Base-by-base conservation (phyloP, 1,140 invertebrate genomes). In the Drosophila sp. region DNA sequence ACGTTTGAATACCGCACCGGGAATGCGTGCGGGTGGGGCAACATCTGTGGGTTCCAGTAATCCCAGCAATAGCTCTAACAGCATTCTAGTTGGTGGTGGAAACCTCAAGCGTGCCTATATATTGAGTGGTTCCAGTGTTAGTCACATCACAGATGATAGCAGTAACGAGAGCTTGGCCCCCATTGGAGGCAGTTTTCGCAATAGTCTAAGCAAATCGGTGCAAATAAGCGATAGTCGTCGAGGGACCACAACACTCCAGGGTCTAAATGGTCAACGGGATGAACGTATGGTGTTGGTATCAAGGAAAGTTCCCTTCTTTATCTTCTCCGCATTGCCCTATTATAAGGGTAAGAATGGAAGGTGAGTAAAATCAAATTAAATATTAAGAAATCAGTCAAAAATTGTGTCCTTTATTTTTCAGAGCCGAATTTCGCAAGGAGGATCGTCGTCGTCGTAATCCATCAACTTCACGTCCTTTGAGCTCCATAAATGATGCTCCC, bases 261-360 rank as follows among this genome's bases (percentile, higher is more conserved):
- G 66, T 4, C 7, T 73, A 23, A 50, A 8, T 50, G 82, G 79
- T 4, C 55, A 84, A 32, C 61, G 84, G 69, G 95, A 97, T 92
- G 96, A 97, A 91, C 94, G 96, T 78, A 93, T 97, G 65, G 94
- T 96, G 60, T 93, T 98, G 91, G 94, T 66, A 94, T 96, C 68
- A 81, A 94, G 40, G 94, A 95, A 90, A 94, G 95, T 91, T 94
- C 97, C 97, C 38, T 96, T 97, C 92, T 92, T 96, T 72, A 93
- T 98, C 63, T 98, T 97, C 92, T 97, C 97, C 29, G 94, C 96
- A 47, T 94, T 98, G 84, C 96, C 96, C 47, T 97, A 97, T 90
- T 95, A 94, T 71, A 96, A 95, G 92, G 94, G 93, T 94, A 84
- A 93, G 94, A 75, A 93, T 92, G 80, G 94, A 92, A 85, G 94